phyloP scores from a whole-genome alignment of 2,113 vertebrate species.

The Ciconia stormi region DNA sequence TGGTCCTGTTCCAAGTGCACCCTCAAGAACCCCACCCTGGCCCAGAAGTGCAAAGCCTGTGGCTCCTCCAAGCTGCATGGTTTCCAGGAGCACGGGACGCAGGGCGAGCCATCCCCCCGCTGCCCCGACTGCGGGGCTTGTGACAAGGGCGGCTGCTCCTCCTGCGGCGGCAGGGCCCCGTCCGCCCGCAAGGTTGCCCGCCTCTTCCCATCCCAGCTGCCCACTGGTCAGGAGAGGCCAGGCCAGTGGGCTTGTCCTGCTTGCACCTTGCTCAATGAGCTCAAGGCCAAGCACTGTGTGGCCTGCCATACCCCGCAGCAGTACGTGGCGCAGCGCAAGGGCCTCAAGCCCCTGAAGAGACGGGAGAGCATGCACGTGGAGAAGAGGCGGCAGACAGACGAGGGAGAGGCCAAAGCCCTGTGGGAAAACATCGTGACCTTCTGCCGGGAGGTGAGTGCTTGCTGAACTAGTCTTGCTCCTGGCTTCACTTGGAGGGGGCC shows the following conservation, averaged over 20 bases:
- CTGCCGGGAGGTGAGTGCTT: slow-evolving; percentile 89
- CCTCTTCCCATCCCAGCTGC: slow-evolving; percentile 62
- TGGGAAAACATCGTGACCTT: slow-evolving; percentile 97
- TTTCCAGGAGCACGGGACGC: slow-evolving; percentile 83
- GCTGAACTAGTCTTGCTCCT: neutral
- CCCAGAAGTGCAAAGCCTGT: slow-evolving; percentile 86
- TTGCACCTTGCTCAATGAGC: slow-evolving; percentile 91
- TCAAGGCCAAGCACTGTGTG: slow-evolving; percentile 86
- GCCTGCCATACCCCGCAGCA: slow-evolving; percentile 94
- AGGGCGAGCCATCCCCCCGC: slow-evolving; percentile 27
- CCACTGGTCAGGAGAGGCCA: slow-evolving; percentile 43
- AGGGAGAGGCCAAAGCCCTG: slow-evolving; percentile 95
- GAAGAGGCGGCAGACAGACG: slow-evolving; percentile 89
- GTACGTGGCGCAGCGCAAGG: slow-evolving; percentile 83
- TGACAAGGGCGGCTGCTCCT: slow-evolving; percentile 52
- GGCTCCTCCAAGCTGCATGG: slow-evolving; percentile 94
- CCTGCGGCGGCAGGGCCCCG: slow-evolving; percentile 58
- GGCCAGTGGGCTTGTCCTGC: slow-evolving; percentile 91
- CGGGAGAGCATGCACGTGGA: slow-evolving; percentile 95
- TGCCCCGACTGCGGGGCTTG: slow-evolving; percentile 77
- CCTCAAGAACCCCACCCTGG: slow-evolving; percentile 85
- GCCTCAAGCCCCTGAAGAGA: slow-evolving; percentile 83
- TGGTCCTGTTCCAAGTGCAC: slow-evolving; percentile 97
- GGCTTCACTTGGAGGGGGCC: too few species aligned
- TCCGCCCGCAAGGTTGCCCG: slow-evolving; percentile 74